These are phyloP conservation scores for Drosophila azteca DNA, from an alignment of 1,140 invertebrate species.

Conservation along the genomic window DNA sequence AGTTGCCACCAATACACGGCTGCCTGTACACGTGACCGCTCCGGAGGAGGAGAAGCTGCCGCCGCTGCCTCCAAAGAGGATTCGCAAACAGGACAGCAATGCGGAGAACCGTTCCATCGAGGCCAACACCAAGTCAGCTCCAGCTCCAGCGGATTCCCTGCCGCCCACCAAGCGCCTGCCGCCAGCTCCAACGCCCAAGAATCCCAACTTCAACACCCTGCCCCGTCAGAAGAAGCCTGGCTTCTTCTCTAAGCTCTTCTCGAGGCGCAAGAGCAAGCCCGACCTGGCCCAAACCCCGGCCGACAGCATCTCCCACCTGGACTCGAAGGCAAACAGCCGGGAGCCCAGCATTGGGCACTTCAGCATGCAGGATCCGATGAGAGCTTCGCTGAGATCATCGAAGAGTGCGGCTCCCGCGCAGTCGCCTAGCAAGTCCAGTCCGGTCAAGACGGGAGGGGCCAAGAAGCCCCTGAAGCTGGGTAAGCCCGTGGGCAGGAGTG, in stretches of 20 bases:
- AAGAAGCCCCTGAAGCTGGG: slow-evolving; percentile 57
- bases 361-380: slow-evolving; percentile 62
- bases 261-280: slow-evolving; percentile 84
- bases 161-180: slow-evolving; percentile 84
- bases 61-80: slow-evolving; percentile 91
- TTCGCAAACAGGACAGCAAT: slow-evolving; percentile 86
- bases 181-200: slow-evolving; percentile 73
- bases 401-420: slow-evolving; percentile 46
- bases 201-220: slow-evolving; percentile 83
- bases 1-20: too few species aligned
- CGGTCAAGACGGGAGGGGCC: slow-evolving; percentile 35
- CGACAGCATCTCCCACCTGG: slow-evolving; percentile 32
- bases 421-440: slow-evolving; percentile 39
- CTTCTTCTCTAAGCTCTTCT: slow-evolving; percentile 88
- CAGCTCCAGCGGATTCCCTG: slow-evolving; percentile 57
- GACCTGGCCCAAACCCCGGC: slow-evolving; percentile 56
- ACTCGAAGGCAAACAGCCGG: slow-evolving; percentile 47
- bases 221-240: slow-evolving; percentile 86
- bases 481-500: slow-evolving; percentile 85
- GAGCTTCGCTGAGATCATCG: slow-evolving; percentile 63
- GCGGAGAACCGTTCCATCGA: slow-evolving; percentile 73
- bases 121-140: slow-evolving; percentile 51
- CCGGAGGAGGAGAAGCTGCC: slow-evolving; percentile 87
- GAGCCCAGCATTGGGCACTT: slow-evolving; percentile 74
- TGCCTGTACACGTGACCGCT: slow-evolving; percentile 17